phyloP scores from a whole-genome alignment of 2,888 invertebrate genomes.

The Macaria notata region DNA sequence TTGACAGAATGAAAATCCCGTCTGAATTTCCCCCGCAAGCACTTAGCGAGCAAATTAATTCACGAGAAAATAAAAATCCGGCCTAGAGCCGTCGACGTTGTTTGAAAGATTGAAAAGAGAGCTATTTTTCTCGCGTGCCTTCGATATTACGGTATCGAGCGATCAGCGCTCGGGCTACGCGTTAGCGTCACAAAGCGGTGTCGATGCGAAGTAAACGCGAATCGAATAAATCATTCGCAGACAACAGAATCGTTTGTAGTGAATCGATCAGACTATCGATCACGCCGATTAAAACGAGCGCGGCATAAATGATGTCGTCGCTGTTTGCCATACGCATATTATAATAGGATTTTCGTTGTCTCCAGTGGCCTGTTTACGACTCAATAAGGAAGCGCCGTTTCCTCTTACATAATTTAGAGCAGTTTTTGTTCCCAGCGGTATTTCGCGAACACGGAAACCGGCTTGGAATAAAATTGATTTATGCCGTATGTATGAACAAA shows the following conservation, averaged over 20 bases:
- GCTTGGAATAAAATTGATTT: conserved; percentile 11
- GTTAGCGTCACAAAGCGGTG: conserved; percentile 62
- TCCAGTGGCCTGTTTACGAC: conserved; percentile 15
- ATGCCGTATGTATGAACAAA: conserved; percentile 8
- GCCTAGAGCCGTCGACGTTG: conserved; percentile 48
- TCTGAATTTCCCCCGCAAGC: conserved; percentile 53
- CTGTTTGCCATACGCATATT: conserved; percentile 29
- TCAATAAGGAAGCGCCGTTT: conserved; percentile 10
- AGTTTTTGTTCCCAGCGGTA: conserved; percentile 12
- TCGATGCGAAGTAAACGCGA: conserved; percentile 54
- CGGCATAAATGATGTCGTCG: conserved; percentile 36
- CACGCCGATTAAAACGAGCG: conserved; percentile 45
- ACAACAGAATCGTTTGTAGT: conserved; percentile 49
- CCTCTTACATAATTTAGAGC: conserved; percentile 12
- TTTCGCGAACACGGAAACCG: conserved; percentile 14
- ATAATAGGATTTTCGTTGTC: conserved; percentile 15
- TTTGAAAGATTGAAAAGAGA: conserved; percentile 58
- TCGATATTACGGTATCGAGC: conserved; percentile 51
- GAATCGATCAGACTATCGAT: conserved; percentile 62
- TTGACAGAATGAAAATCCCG: conserved; percentile 54
- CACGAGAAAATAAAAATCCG: conserved; percentile 57
- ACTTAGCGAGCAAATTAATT: conserved; percentile 72
- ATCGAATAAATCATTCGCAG: conserved; percentile 66
- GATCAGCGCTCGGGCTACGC: conserved; percentile 42
- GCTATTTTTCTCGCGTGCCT: conserved; percentile 55